Base-by-base conservation (phyloP, 2,113 vertebrate genomes). In the Aix galericulata region DNA sequence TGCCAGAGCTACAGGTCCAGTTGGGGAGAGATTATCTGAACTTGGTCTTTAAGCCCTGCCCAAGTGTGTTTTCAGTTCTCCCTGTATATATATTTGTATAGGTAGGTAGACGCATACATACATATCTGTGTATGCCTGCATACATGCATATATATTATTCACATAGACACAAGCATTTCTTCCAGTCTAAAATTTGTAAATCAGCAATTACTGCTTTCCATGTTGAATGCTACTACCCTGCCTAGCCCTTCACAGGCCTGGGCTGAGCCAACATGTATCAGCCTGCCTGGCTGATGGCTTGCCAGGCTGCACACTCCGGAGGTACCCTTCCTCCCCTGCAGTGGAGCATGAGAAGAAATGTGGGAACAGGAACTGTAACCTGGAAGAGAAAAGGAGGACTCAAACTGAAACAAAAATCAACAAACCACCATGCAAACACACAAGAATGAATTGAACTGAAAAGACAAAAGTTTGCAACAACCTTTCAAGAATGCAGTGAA, bases 91-190 rank as follows among this genome's bases (percentile, higher is more conserved):
- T 23, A 20, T 21, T 13, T 13, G 27, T 27, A 9, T 31, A 13
- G 8, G 11, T 8, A 55, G 1, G 17, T 17, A 12, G 29, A 23
- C 31, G 1, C 17, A 34, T 2, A 17, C 16, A 8, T 5, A 25
- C 3, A 12, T 23, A 8, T 25, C 50, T 52, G 25, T 52, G 23
- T 52, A 52, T 52, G 50, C 50, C 50, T 52, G 50, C 50, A 52
- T 52, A 52, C 50, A 52, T 14, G 50, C 50, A 52, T 52, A 52
- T 52, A 26, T 52, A 52, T 52, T 7, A 55, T 8, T 36, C 3
- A 6, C 13, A 34, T 46, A 18, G 9, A 20, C 4, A 11, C 11
- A 12, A 0, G 5, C 4, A 31, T 67, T 79, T 46, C n/a, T 48
- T 32, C 26, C 29, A 13, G 14, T 46, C 23, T 74, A 22, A 58